Percentiles rank a stretch among this genome's conserved stretches.
Conservation (phyloP, 35 echinoderm and acorn worm genomes). For the Holothuria glaberrima region DNA sequence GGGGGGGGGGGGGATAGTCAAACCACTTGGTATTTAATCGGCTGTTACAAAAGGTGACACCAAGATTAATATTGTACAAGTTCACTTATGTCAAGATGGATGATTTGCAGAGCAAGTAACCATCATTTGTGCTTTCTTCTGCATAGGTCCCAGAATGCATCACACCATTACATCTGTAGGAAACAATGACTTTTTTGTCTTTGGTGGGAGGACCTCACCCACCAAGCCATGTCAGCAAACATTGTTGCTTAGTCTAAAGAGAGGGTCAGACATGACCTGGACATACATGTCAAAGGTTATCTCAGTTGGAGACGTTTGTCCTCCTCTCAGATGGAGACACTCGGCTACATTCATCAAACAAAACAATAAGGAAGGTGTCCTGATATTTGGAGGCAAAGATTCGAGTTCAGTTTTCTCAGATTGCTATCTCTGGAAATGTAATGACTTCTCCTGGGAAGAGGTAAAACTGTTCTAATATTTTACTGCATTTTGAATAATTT, state of each 20-base stretch:
- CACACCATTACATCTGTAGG: conserved; percentile 73
- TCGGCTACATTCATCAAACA: conserved; percentile 41
- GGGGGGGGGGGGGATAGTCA: no score
- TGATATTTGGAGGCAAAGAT: conserved; percentile 76
- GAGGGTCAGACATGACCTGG: not conserved
- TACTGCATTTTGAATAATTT: no score
- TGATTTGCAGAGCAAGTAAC: not conserved
- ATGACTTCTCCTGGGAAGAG: not conserved
- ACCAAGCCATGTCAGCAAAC: conserved; percentile 65
- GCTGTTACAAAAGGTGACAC: no score
- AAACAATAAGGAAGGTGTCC: conserved; percentile 35
- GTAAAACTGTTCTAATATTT: no score
- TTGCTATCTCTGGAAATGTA: conserved; percentile 58
- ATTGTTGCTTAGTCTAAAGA: conserved; percentile 47
- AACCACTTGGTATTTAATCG: no score
- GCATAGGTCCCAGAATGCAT: conserved; percentile 75
- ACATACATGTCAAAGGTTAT: conserved; percentile 27
- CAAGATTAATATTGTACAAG: not conserved
- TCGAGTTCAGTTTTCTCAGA: conserved; percentile 57
- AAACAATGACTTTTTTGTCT: conserved; percentile 59
- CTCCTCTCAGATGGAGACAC: conserved; percentile 82
- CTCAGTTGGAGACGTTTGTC: not conserved
- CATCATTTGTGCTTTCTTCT: not conserved
- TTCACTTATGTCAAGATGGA: not conserved
- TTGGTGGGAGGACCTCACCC: conserved; percentile 90